phyloP scores from a whole-genome alignment of 2,888 invertebrate genomes.

The Boloria selene region DNA sequence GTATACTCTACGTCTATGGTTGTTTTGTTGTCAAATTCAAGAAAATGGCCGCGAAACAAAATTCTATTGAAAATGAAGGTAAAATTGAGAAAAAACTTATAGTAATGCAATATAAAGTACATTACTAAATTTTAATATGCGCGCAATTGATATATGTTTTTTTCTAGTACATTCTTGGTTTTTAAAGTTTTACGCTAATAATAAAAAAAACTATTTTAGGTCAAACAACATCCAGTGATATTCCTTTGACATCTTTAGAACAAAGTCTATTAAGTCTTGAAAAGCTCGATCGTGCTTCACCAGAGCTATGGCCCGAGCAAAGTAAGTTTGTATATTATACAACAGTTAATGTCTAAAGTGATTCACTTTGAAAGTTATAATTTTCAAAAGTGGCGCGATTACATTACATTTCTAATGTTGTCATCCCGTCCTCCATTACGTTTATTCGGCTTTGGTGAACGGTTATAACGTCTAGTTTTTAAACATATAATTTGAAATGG shows the following conservation, averaged over 20 bases:
- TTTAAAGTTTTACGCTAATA: neutral
- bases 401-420: conserved; percentile 60
- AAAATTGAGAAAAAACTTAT: conserved; percentile 45
- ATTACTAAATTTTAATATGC: neutral
- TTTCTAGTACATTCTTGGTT: neutral
- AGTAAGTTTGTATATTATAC: conserved; percentile 82
- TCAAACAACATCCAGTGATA: conserved; percentile 72
- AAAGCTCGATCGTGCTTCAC: conserved; percentile 96
- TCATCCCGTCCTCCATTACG: conserved; percentile 60
- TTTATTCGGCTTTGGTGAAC: conserved; percentile 53
- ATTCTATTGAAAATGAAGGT: conserved; percentile 84
- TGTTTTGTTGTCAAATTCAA: conserved; percentile 54
- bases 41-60: conserved; percentile 87
- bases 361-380: conserved; percentile 34
- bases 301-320: conserved; percentile 98
- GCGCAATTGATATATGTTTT: neutral
- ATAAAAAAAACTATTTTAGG: conserved; percentile 49
- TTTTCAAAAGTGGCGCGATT: conserved; percentile 75
- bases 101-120: neutral
- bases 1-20: conserved; percentile 26
- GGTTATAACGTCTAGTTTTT: conserved; percentile 70
- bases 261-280: conserved; percentile 93
- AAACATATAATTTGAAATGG: conserved; percentile 64
- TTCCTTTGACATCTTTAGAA: conserved; percentile 82
- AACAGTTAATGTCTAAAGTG: conserved; percentile 17